These are phyloP conservation scores for Nothocercus nigrocapillus DNA, from an alignment of 2,113 vertebrate species.

Conservation along the genomic window DNA sequence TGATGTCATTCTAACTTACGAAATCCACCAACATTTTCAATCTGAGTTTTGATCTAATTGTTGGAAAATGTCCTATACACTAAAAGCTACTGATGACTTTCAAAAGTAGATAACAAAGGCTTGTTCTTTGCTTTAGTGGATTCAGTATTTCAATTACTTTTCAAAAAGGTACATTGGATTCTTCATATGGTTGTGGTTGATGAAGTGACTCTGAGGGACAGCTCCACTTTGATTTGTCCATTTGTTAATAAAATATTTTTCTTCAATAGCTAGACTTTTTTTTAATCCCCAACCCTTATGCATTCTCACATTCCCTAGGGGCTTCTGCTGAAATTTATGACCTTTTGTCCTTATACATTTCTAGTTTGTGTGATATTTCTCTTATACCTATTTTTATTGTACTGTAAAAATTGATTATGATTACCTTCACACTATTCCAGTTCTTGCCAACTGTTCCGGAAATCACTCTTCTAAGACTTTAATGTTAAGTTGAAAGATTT, in stretches of 20 bases:
- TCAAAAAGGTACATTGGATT: constrained; percentile 66
- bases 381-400: constrained; percentile 62
- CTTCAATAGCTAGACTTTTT: constrained; percentile 64
- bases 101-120: constrained; percentile 71
- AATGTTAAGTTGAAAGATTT: constrained; percentile 53
- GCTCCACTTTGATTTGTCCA: constrained; percentile 64
- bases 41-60: constrained; percentile 73
- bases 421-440: constrained; percentile 61
- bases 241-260: constrained; percentile 69
- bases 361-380: constrained; percentile 48
- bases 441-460: neutral
- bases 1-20: constrained; percentile 64
- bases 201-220: constrained; percentile 66
- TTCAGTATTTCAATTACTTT: constrained; percentile 71
- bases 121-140: constrained; percentile 67
- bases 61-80: constrained; percentile 70
- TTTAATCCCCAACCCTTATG: constrained; percentile 58
- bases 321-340: constrained; percentile 57
- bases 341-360: constrained; percentile 59
- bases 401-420: constrained; percentile 54
- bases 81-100: constrained; percentile 70
- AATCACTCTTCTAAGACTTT: constrained; percentile 26
- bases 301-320: constrained; percentile 63
- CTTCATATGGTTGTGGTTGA: constrained; percentile 65
- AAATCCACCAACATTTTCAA: constrained; percentile 70